Conservation (phyloP, 2,888 invertebrate genomes). For the Melanotus villosus region DNA sequence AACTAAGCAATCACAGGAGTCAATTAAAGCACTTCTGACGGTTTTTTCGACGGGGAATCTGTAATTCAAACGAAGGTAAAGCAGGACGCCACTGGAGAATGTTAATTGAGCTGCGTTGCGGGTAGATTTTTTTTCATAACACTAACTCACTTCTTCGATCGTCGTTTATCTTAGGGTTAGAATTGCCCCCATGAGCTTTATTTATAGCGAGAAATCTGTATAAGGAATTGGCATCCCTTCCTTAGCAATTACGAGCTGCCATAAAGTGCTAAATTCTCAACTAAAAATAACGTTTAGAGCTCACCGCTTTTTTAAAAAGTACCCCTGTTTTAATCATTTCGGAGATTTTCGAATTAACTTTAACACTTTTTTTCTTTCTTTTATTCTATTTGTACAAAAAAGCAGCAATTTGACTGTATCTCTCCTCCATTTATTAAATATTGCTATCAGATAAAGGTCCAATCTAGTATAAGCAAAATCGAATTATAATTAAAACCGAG, state of each 20-base stretch:
- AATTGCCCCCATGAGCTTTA: constrained; percentile 41
- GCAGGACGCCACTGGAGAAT: not conserved
- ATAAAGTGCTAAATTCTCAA: constrained; percentile 29
- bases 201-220: constrained; percentile 40
- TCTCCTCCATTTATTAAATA: too few relatives aligned
- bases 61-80: not conserved
- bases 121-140: constrained; percentile 6
- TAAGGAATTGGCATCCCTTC: constrained; percentile 39
- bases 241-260: constrained; percentile 26
- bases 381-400: too few relatives aligned
- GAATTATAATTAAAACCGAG: constrained; percentile 40
- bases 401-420: too few relatives aligned
- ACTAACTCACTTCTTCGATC: constrained; percentile 9
- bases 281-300: constrained; percentile 1
- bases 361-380: too few relatives aligned
- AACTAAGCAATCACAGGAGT: too few relatives aligned
- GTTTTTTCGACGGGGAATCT: too few relatives aligned
- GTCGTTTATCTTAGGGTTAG: constrained; percentile 32
- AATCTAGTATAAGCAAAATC: constrained; percentile 27
- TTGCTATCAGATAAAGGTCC: constrained; percentile 9
- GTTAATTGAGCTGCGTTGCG: not conserved
- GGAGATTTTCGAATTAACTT: not conserved
- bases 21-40: too few relatives aligned
- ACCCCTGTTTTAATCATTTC: not conserved
- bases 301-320: not conserved